phyloP scores from a whole-genome alignment of 2,888 invertebrate genomes.

The Campaea margaritaria region DNA sequence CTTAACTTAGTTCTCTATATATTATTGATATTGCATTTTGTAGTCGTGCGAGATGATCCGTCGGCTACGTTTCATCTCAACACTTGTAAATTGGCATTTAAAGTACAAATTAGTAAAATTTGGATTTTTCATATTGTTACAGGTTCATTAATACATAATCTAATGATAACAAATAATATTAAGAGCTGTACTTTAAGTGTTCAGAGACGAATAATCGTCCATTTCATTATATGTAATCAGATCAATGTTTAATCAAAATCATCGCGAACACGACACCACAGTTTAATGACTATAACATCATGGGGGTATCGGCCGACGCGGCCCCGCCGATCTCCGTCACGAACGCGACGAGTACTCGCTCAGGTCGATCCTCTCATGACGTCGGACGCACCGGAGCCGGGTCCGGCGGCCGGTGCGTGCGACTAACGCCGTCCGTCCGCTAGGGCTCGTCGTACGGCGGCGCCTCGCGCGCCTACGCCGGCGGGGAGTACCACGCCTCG shows the following conservation, averaged over 20 bases:
- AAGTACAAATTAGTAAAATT: slow-evolving; percentile 86
- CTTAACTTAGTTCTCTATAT: slow-evolving; percentile 69
- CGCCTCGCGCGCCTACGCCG: slow-evolving; percentile 76
- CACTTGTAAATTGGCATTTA: slow-evolving; percentile 84
- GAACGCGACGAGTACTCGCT: no score
- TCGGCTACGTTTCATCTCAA: slow-evolving; percentile 77
- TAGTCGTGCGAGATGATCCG: slow-evolving; percentile 79
- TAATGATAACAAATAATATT: slow-evolving; percentile 76
- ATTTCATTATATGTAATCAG: slow-evolving; percentile 76
- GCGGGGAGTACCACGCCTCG: slow-evolving; percentile 76
- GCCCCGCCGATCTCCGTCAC: slow-evolving; percentile 17
- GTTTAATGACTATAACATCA: slow-evolving; percentile 17
- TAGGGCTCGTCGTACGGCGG: slow-evolving; percentile 84
- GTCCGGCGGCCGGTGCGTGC: slow-evolving; percentile 10
- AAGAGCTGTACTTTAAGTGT: slow-evolving; percentile 86
- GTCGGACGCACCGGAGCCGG: slow-evolving; percentile 3
- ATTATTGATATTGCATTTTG: slow-evolving; percentile 70
- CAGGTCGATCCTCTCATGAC: slow-evolving; percentile 35
- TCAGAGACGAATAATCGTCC: slow-evolving; percentile 79
- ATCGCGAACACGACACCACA: slow-evolving; percentile 6
- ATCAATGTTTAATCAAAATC: slow-evolving; percentile 49
- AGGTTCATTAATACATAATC: slow-evolving; percentile 84
- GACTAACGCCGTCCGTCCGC: slow-evolving; percentile 27
- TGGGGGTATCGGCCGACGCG: slow-evolving; percentile 37
- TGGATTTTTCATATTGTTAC: slow-evolving; percentile 84